A percentile compares a stretch with the other conserved stretches of the same genome.
phyloP scores from a whole-genome alignment of 2,888 invertebrate genomes.

The Eupeodes latifasciatus region DNA sequence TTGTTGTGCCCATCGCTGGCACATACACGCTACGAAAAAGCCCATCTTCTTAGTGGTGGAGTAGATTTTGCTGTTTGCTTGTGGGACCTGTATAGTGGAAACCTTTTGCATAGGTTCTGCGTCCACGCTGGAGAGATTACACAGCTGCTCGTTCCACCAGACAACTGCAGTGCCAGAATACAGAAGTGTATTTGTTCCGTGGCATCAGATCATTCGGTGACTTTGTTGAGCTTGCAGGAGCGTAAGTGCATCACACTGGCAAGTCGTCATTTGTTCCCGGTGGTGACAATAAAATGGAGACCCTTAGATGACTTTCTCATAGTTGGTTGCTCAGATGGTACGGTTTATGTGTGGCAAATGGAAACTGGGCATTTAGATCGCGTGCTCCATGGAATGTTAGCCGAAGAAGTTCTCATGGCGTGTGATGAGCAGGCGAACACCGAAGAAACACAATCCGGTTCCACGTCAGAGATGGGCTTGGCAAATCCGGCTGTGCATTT shows the following conservation, averaged over 20 bases:
- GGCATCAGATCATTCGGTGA: constrained; percentile 98
- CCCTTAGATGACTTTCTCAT: constrained; percentile 99
- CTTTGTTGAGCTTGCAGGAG: constrained; percentile 93
- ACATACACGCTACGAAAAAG: constrained; percentile 92
- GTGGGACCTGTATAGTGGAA: constrained; percentile 97
- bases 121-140: constrained; percentile 99
- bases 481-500: constrained; percentile 98
- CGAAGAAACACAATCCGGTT: constrained; percentile 78
- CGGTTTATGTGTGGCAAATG: constrained; percentile 99
- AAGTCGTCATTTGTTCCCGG: constrained; percentile 94
- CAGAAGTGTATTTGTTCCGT: constrained; percentile 98
- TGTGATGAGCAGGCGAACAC: constrained; percentile 91
- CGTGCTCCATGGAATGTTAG: constrained; percentile 97
- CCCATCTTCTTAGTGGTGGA: constrained; percentile 97
- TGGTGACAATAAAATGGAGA: constrained; percentile 97
- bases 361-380: constrained; percentile 99
- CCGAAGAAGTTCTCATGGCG: constrained; percentile 97
- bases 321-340: constrained; percentile 98
- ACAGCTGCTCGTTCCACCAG: constrained; percentile 96
- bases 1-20: constrained; percentile 97
- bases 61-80: constrained; percentile 98
- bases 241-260: constrained; percentile 97
- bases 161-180: constrained; percentile 94
- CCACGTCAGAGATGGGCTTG: constrained; percentile 88
- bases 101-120: constrained; percentile 96